A percentile compares a stretch with the other conserved stretches of the same genome.
Conservation (phyloP, 2,113 vertebrate genomes). For the Melanotaenia duboulayi region DNA sequence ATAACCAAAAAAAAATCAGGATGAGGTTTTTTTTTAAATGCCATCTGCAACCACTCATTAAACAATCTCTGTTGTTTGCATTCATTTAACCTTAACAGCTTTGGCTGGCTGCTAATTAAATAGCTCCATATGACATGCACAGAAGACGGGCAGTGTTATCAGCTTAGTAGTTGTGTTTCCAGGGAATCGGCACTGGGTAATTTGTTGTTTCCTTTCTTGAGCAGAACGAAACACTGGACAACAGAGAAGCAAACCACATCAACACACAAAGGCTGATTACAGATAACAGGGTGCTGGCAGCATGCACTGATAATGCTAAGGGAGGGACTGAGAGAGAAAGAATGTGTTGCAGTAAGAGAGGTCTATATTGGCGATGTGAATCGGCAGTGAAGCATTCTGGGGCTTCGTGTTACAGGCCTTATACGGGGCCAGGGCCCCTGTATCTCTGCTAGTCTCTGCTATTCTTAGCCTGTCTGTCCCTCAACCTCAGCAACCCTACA, state of each 20-base stretch:
- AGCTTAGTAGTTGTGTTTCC: conserved; percentile 14
- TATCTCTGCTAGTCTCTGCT: conserved; percentile 64
- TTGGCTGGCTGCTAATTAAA: conserved; percentile 30
- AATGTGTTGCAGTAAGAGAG: conserved; percentile 80
- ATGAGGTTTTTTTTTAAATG: not conserved
- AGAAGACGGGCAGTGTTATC: not conserved
- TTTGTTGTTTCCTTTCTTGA: conserved; percentile 47
- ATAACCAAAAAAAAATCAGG: not conserved
- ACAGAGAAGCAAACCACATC: conserved; percentile 29
- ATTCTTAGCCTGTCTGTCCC: conserved; percentile 76
- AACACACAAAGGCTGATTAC: conserved; percentile 22
- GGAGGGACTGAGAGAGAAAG: conserved; percentile 56
- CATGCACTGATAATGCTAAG: conserved; percentile 36
- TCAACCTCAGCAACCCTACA: conserved; percentile 65
- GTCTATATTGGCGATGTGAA: conserved; percentile 80
- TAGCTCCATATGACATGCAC: not conserved
- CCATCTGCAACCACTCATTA: conserved; percentile 1
- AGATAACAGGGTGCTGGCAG: conserved; percentile 50
- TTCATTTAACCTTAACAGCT: conserved; percentile 2
- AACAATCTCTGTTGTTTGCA: conserved; percentile 3
- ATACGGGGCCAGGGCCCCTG: conserved; percentile 71
- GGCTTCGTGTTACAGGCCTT: conserved; percentile 79
- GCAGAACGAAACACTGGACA: conserved; percentile 15
- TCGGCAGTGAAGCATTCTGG: conserved; percentile 76
- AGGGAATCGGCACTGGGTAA: not conserved